phyloP scores from a whole-genome alignment of 1,140 invertebrate species.

The Euura saliciscinereae region DNA sequence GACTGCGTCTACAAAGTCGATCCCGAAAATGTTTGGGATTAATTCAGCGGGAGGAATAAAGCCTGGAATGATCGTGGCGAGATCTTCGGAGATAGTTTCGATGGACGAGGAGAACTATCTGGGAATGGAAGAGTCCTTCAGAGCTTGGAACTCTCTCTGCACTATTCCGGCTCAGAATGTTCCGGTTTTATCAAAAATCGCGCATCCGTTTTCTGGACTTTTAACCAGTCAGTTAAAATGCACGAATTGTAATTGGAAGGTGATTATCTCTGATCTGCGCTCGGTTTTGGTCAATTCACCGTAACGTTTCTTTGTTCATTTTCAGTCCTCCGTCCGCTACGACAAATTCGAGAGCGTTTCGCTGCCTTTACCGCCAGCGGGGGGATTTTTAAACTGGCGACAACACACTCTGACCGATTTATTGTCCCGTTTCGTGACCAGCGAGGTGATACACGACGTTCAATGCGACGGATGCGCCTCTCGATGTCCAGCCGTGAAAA shows the following conservation, averaged over 20 bases:
- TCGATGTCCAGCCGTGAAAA: constrained; percentile 66
- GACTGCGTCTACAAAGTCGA: constrained; percentile 40
- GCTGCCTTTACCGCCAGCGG: constrained; percentile 70
- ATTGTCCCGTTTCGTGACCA: constrained; percentile 80
- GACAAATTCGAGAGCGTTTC: constrained; percentile 91
- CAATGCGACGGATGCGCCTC: constrained; percentile 78
- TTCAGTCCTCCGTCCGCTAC: constrained; percentile 81
- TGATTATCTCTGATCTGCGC: constrained; percentile 43
- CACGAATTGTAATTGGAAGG: constrained; percentile 79
- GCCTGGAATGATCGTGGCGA: constrained; percentile 53
- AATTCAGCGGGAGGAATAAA: constrained; percentile 30
- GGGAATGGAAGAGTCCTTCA: constrained; percentile 33
- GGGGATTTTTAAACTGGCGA: constrained; percentile 58
- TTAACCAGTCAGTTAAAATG: constrained; percentile 85
- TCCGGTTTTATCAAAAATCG: constrained; percentile 43
- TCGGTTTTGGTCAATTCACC: constrained; percentile 4
- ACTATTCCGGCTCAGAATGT: constrained; percentile 40
- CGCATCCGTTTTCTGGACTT: constrained; percentile 78
- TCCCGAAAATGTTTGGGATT: constrained; percentile 34
- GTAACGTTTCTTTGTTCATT: constrained; percentile 28
- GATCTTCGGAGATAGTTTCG: constrained; percentile 49
- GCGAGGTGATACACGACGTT: constrained; percentile 83
- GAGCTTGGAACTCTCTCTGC: constrained; percentile 50
- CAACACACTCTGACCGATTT: constrained; percentile 70
- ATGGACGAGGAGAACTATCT: constrained; percentile 20